Evolutionary conservation across 2,797 vertebrate species (phyloP), one percentile per base, ranked within the genome.

Genomic region (Dendrocincla tyrannina): DNA sequence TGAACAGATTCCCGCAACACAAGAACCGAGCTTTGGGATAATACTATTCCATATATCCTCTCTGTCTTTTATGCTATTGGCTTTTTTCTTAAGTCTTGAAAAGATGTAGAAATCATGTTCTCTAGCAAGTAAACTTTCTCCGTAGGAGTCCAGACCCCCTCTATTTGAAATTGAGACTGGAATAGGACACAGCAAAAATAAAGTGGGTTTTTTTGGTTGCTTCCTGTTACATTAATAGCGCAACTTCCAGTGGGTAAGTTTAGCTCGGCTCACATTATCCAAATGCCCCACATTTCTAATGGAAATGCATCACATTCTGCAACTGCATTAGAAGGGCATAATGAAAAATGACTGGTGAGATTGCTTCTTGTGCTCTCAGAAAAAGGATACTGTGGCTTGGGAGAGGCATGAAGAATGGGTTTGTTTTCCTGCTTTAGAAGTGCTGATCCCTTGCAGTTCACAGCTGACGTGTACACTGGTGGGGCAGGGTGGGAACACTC

Each of bases 11-110:
- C 18, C 4, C 90, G 81, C 33, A 79, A 81, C 27, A n/a, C 88
- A 96, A 96, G 94, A 97, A 74, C 82, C 95, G 70, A 85, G 87
- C 87, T 95, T 96, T 94, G 76, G 77, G 88, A 60, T 94, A 95
- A 80, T 87, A 50, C 78, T 93, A 39, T 97, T 97, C 59, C 93
- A 95, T 80, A 88, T 93, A 96, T 77, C 46, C 17, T 83, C 15
- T 87, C 32, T 11, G n/a, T 52, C 88, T 89, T 95, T 80, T 73
- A 25, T 92, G 35, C 27, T 66, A 4, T 14, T 84, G 49, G 5
- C 13, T 69, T 79, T 59, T 89, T 55, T 42, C 6, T 47, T 8
- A 32, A 60, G 42, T 30, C 56, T 50, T 50, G 42, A 59, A 72
- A 69, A 66, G 18, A 41, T 84, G 35, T 46, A 85, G 82, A 69